Percentiles rank a stretch among this genome's conserved stretches.
Evolutionary conservation across 2,888 invertebrate species (phyloP).

Genomic region (Troilus luridus): DNA sequence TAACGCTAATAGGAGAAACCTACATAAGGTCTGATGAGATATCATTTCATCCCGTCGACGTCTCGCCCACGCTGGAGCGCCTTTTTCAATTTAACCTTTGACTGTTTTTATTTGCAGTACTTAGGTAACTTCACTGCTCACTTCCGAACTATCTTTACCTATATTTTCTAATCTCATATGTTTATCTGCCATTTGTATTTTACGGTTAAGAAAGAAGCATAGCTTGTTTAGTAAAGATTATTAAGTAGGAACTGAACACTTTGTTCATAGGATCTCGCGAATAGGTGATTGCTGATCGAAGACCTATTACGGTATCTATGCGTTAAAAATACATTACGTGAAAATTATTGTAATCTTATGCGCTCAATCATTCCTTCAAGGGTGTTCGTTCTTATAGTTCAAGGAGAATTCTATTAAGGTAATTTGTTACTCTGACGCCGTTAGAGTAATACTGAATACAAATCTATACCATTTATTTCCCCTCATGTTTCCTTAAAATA

Average conservation of each 20-base stretch:
- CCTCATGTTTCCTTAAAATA: neutral
- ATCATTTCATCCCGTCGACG: neutral
- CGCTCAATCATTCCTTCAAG: neutral
- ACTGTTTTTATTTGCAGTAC: neutral
- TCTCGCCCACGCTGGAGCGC: neutral
- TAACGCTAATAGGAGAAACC: conserved; percentile 13
- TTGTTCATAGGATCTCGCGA: neutral
- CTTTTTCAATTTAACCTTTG: neutral
- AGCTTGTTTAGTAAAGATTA: neutral
- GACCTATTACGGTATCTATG: neutral
- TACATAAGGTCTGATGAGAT: neutral
- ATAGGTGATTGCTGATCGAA: neutral
- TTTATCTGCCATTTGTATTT: neutral
- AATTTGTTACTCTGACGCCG: neutral
- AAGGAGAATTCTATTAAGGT: neutral
- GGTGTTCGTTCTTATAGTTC: neutral
- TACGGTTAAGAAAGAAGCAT: neutral
- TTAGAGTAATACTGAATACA: neutral
- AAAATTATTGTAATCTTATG: neutral
- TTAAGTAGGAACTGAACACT: neutral
- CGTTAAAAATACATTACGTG: neutral
- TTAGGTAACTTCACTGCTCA: neutral
- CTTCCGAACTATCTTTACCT: neutral
- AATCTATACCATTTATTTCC: neutral
- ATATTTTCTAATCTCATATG: neutral